Evolutionary conservation across 2,888 invertebrate genomes (phyloP).

Genomic region (Alviniconcha strummeri): DNA sequence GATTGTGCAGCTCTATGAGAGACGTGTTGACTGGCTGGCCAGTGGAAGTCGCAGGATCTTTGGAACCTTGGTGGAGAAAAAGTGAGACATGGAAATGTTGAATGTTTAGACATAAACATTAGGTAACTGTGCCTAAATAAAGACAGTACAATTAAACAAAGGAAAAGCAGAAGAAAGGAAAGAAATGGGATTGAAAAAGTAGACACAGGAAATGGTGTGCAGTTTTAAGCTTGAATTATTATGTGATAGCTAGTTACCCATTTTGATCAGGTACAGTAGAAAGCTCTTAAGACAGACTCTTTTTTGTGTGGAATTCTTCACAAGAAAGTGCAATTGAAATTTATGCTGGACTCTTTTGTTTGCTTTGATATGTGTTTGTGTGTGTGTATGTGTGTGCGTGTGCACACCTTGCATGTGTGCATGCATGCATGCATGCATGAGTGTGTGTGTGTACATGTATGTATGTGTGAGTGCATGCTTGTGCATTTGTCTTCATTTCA

Average conservation of each 20-base stretch:
- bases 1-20: conserved; percentile 70
- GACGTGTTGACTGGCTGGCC: conserved; percentile 72
- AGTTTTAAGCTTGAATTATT: neutral
- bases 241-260: neutral
- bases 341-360: neutral
- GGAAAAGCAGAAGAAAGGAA: neutral
- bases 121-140: neutral
- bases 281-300: neutral
- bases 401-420: neutral
- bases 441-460: neutral
- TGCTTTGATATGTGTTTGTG: neutral
- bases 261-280: too few species aligned
- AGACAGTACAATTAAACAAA: neutral
- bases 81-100: conserved; percentile 49
- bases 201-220: too few species aligned
- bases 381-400: conserved; percentile 11
- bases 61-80: conserved; percentile 71
- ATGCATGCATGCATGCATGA: neutral
- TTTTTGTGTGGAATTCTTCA: neutral
- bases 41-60: conserved; percentile 70
- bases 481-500: neutral
- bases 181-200: too few species aligned
- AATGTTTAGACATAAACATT: neutral
- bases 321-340: neutral
- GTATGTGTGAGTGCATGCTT: neutral